phyloP scores from a whole-genome alignment of 2,797 vertebrate genomes.

The Neostethus bicornis region DNA sequence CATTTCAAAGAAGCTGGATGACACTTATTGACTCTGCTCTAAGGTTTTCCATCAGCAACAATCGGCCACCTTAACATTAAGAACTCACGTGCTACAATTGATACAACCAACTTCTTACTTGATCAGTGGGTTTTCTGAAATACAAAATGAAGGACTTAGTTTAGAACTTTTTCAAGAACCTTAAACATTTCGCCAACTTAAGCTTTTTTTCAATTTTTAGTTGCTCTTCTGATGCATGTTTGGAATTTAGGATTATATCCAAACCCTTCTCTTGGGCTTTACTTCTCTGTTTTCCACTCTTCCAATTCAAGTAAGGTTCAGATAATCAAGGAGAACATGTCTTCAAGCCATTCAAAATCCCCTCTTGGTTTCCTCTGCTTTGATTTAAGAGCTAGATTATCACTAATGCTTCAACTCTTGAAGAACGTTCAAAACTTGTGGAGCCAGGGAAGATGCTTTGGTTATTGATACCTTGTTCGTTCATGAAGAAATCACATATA shows the following conservation, averaged over 20 bases:
- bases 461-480: no score
- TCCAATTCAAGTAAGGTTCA: not conserved
- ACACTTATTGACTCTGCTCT: slow-evolving; percentile 22
- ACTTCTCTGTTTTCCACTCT: not conserved
- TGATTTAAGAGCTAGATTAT: not conserved
- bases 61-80: not conserved
- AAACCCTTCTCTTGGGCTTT: not conserved
- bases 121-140: no score
- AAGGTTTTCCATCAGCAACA: slow-evolving; percentile 6
- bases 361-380: not conserved
- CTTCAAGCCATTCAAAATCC: not conserved
- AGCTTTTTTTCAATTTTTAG: no score
- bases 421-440: not conserved
- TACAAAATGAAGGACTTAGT: no score
- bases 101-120: no score
- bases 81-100: no score
- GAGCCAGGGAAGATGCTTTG: not conserved
- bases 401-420: not conserved
- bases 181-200: no score
- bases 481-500: no score
- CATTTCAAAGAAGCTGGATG: slow-evolving; percentile 46
- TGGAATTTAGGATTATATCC: no score
- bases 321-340: not conserved
- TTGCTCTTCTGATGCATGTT: no score
- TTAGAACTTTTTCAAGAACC: no score